phyloP scores from a whole-genome alignment of 64 coral and sea anemone species.

The Montipora foliosa region DNA sequence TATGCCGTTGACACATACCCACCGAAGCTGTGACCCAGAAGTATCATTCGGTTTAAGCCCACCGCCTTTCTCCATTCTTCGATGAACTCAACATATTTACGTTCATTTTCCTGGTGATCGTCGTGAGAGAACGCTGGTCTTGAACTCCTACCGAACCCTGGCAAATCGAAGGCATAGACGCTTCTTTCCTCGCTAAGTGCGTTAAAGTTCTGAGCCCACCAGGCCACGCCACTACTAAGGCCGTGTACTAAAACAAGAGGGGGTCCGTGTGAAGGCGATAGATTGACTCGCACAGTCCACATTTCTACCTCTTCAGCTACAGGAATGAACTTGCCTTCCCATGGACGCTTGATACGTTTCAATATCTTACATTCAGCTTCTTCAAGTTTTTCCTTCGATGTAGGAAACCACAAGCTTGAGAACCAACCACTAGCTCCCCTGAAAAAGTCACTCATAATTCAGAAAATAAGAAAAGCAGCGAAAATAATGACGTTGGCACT shows the following conservation, averaged over 20 bases:
- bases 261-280: constrained; percentile 52
- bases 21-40: constrained; percentile 94
- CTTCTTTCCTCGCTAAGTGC: constrained; percentile 77
- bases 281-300: constrained; percentile 91
- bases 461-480: background rate
- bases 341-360: constrained; percentile 70
- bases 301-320: constrained; percentile 79
- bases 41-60: constrained; percentile 84
- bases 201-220: constrained; percentile 88
- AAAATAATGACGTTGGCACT: too few relatives aligned
- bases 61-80: constrained; percentile 90
- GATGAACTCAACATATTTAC: constrained; percentile 79
- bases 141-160: constrained; percentile 97
- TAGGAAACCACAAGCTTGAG: constrained; percentile 77
- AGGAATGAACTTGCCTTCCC: constrained; percentile 87
- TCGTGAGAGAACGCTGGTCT: constrained; percentile 56
- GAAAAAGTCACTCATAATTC: constrained; percentile 1
- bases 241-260: constrained; percentile 95
- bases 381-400: constrained; percentile 86
- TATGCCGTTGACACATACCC: constrained; percentile 92
- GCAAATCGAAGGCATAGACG: constrained; percentile 96
- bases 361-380: constrained; percentile 81
- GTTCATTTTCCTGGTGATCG: constrained; percentile 62
- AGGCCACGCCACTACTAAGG: constrained; percentile 88
- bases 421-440: constrained; percentile 36